Evolutionary conservation across 2,797 vertebrate genomes (phyloP).

Genomic region (Schizopygopsis pylzovi): DNA sequence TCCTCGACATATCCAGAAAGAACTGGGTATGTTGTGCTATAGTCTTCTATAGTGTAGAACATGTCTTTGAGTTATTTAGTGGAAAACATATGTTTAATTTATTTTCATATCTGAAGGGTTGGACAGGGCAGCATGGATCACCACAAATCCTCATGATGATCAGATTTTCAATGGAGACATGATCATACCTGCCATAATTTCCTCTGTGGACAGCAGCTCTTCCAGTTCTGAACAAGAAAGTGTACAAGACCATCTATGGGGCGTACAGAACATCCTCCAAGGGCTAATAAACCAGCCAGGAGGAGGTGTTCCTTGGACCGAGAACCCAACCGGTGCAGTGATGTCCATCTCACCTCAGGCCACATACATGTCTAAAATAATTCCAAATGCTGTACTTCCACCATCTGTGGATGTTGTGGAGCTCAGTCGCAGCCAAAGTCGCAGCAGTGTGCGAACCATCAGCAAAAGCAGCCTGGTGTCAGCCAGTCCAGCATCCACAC

Average conservation of each 20-base stretch:
- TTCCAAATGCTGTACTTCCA: conserved; percentile 92
- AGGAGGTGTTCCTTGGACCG: conserved; percentile 83
- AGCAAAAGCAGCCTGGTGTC: conserved; percentile 88
- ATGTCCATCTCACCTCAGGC: conserved; percentile 96
- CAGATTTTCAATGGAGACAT: conserved; percentile 70
- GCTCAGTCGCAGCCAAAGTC: conserved; percentile 84
- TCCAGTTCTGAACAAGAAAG: conserved; percentile 53
- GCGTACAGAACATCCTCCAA: conserved; percentile 73
- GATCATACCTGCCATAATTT: conserved; percentile 72
- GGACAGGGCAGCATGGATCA: conserved; percentile 73
- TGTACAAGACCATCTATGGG: conserved; percentile 63
- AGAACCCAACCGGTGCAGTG: conserved; percentile 77
- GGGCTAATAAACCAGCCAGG: conserved; percentile 73
- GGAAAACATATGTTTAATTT: conserved; percentile 21
- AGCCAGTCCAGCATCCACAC: conserved; percentile 85
- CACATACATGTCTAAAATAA: conserved; percentile 96
- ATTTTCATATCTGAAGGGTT: conserved; percentile 69
- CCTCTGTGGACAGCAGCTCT: conserved; percentile 61
- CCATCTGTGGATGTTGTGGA: conserved; percentile 93
- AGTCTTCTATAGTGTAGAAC: not conserved
- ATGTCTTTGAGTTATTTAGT: not conserved
- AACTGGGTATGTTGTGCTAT: conserved; percentile 83
- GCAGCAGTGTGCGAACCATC: conserved; percentile 87
- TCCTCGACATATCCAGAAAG: conserved; percentile 90
- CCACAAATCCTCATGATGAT: conserved; percentile 65